Evolutionary conservation across 2,888 invertebrate genomes (phyloP).

Genomic region (Pachycephus smyrnensis): DNA sequence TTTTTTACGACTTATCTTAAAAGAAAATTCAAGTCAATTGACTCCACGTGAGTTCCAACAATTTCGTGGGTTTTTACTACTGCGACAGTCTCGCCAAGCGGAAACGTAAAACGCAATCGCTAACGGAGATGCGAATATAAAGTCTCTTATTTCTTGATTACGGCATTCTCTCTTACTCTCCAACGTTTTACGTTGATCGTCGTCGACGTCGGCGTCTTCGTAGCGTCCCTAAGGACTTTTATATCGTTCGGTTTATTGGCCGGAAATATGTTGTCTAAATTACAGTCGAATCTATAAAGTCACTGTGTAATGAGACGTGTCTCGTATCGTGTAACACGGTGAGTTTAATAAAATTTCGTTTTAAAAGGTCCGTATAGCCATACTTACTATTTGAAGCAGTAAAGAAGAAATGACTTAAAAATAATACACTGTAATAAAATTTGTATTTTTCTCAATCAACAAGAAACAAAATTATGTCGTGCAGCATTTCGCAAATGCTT

Average conservation of each 20-base stretch:
- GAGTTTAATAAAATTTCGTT: too few relatives aligned
- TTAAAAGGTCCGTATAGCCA: not conserved
- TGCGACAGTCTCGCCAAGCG: conserved; percentile 46
- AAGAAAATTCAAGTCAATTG: not conserved
- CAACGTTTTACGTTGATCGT: not conserved
- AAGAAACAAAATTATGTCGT: not conserved
- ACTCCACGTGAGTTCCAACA: not conserved
- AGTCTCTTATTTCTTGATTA: conserved; percentile 19
- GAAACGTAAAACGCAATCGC: conserved; percentile 49
- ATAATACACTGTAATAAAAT: not conserved
- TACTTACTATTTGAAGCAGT: not conserved
- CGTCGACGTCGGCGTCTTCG: conserved; percentile 17
- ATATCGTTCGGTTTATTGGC: not conserved
- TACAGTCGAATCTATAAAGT: not conserved
- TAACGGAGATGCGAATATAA: conserved; percentile 31
- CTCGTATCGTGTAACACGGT: not conserved
- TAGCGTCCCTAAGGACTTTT: conserved; percentile 16
- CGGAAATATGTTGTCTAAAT: not conserved
- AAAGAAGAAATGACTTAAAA: not conserved
- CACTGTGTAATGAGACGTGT: not conserved
- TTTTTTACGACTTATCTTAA: not conserved
- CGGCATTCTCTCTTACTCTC: not conserved
- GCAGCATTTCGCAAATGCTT: conserved; percentile 34
- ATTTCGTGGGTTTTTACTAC: not conserved
- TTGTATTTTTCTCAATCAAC: not conserved